Conservation (phyloP, 2,888 invertebrate genomes). For the Oligia fasciuncula region DNA sequence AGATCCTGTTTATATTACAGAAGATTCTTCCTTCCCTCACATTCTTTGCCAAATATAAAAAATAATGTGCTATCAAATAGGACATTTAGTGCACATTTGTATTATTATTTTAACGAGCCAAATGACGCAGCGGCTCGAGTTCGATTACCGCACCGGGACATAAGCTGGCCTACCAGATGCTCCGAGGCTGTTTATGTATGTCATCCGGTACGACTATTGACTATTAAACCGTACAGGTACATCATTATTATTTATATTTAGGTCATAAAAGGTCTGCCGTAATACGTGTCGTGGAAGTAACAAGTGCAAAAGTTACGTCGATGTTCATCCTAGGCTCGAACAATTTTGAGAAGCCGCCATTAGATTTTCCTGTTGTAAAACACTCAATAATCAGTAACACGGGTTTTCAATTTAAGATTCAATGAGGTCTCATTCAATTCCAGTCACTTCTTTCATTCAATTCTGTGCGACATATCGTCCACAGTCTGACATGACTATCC, state of each 20-base stretch:
- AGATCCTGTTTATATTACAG: slow-evolving; percentile 21
- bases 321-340: not conserved
- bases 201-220: slow-evolving; percentile 35
- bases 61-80: slow-evolving; percentile 22
- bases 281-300: not conserved
- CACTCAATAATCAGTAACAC: not conserved
- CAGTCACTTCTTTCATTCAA: not conserved
- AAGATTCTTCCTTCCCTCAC: slow-evolving; percentile 7
- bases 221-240: slow-evolving; percentile 25
- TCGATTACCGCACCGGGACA: slow-evolving; percentile 53
- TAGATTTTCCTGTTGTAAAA: slow-evolving; percentile 6
- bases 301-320: not conserved
- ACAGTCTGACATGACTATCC: not conserved
- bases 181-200: slow-evolving; percentile 36
- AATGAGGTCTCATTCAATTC: not conserved
- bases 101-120: slow-evolving; percentile 46
- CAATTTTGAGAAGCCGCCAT: slow-evolving; percentile 1
- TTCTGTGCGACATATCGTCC: slow-evolving; percentile 1
- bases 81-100: slow-evolving; percentile 44
- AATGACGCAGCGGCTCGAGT: slow-evolving; percentile 37
- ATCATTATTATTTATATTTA: slow-evolving; percentile 29
- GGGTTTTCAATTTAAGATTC: not conserved
- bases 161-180: slow-evolving; percentile 47
- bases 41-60: slow-evolving; percentile 28
- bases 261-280: slow-evolving; percentile 21